Base-by-base conservation (phyloP, 2,797 vertebrate species). In the Propithecus perrieri region DNA sequence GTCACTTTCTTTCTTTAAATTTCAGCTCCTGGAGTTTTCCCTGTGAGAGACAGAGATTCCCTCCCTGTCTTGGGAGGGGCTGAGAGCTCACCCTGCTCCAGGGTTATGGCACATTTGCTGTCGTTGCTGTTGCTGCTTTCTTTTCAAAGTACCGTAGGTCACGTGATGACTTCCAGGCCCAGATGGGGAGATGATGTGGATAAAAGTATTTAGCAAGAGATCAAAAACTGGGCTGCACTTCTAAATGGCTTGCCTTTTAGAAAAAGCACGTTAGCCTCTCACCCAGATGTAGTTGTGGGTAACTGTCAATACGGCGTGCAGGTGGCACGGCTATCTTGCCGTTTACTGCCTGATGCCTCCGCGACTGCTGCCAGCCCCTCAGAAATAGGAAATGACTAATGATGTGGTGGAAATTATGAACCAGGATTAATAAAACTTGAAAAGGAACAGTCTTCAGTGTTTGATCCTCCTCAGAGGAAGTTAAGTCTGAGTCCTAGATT, bases 331-430 rank as follows among this genome's bases (percentile, higher is more conserved):
- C 97, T 97, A 97, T 98, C 98, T 98, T 96, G 97, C 96, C 97
- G 83, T 98, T 98, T 97, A 97, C 93, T 97, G 97, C 89, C 93
- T 13, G 95, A 97, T 98, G 98, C 95, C 98, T 83, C 26, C 1
- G 87, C 15, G 53, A 97, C 97, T 50, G 98, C 98, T 97, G 98
- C 98, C 97, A 98, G 97, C 98, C 93, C 98, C 98, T 98, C 98
- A 98, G 98, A 98, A 99, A 98, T 98, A 98, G 98, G 98, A 99
- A 98, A 98, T 98, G 98, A 99, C 98, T 98, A 98, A 98, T 98
- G 98, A 98, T 98, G 98, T 98, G 98, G 98, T 98, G 97, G 98
- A 98, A 98, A 98, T 98, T 98, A 98, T 98, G 98, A 98, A 98
- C 94, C 98, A 98, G 98, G 98, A 98, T 99, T 98, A 98, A 99